A percentile compares a stretch with the other conserved stretches of the same genome.
Conservation (phyloP, 2,797 vertebrate genomes). For the Typhlichthys subterraneus region DNA sequence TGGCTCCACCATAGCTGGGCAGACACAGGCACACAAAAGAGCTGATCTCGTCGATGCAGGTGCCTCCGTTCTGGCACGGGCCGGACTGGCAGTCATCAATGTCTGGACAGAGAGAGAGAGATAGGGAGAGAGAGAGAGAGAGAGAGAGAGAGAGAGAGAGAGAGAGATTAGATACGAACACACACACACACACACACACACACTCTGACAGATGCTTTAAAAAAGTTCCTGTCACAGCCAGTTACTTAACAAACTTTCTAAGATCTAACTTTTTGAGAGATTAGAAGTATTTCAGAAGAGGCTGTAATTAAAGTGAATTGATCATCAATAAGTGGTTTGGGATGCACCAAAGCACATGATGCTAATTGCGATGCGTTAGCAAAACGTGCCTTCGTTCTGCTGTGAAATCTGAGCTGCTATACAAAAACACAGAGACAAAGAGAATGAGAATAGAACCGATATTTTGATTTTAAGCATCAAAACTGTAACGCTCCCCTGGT, state of each 20-base stretch:
- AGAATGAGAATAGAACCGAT: background rate
- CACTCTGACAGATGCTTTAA: conserved; percentile 12
- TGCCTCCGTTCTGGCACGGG: conserved; percentile 95
- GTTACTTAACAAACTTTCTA: conserved; percentile 22
- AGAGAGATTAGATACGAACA: conserved; percentile 14
- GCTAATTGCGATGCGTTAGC: conserved; percentile 63
- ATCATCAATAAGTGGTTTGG: conserved; percentile 61
- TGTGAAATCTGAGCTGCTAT: conserved; percentile 26
- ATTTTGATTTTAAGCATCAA: conserved; percentile 10
- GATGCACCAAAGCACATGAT: conserved; percentile 55
- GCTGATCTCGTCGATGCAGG: conserved; percentile 93
- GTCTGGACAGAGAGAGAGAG: conserved; percentile 73
- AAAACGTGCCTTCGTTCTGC: conserved; percentile 39
- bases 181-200: conserved; percentile 11
- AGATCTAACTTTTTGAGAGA: conserved; percentile 59
- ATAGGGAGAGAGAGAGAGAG: conserved; percentile 5
- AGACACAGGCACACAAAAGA: conserved; percentile 93
- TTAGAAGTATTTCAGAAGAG: conserved; percentile 55
- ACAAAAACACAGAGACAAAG: background rate
- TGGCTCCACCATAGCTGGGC: conserved; percentile 92
- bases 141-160: conserved; percentile 1
- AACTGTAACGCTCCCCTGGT: no score
- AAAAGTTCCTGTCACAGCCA: conserved; percentile 37
- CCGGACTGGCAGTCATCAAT: conserved; percentile 93
- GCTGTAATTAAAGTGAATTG: conserved; percentile 69